Conservation (phyloP, 37 sponge, comb jelly and placozoan genomes). For the Chondrilla cf. caribensis region DNA sequence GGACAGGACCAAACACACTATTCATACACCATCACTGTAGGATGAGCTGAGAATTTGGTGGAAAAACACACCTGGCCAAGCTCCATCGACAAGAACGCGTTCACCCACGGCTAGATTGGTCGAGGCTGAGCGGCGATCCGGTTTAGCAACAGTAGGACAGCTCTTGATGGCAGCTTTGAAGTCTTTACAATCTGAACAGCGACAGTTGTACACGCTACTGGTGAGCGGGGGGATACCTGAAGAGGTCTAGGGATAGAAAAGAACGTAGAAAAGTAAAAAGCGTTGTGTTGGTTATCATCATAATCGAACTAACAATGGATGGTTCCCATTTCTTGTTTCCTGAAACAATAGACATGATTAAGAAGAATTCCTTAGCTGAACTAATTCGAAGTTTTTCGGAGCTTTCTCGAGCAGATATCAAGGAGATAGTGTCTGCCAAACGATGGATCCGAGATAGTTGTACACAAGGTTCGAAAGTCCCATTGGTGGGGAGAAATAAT, state of each 20-base stretch:
- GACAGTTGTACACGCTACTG: slow-evolving; percentile 25
- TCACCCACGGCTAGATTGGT: slow-evolving; percentile 55
- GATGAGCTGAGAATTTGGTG: not conserved
- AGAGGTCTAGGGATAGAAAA: not conserved
- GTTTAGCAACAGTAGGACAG: not conserved
- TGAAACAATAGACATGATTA: no score
- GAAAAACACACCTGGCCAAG: slow-evolving; percentile 1
- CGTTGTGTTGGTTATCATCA: no score
- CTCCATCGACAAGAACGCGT: slow-evolving; percentile 52
- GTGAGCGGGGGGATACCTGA: slow-evolving; percentile 31
- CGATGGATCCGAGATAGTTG: no score
- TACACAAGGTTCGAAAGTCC: no score
- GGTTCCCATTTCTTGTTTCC: no score
- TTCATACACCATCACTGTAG: not conserved
- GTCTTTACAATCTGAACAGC: slow-evolving; percentile 41
- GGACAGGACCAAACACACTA: not conserved
- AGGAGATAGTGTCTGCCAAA: no score
- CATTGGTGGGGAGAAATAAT: no score
- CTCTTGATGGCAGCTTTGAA: slow-evolving; percentile 25
- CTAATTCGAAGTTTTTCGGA: no score
- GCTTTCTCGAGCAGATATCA: no score
- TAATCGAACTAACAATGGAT: no score
- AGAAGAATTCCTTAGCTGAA: no score
- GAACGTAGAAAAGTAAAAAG: not conserved
- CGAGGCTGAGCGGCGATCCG: not conserved